Base-by-base conservation (phyloP, 2,888 invertebrate genomes). In the Aethes cnicana region DNA sequence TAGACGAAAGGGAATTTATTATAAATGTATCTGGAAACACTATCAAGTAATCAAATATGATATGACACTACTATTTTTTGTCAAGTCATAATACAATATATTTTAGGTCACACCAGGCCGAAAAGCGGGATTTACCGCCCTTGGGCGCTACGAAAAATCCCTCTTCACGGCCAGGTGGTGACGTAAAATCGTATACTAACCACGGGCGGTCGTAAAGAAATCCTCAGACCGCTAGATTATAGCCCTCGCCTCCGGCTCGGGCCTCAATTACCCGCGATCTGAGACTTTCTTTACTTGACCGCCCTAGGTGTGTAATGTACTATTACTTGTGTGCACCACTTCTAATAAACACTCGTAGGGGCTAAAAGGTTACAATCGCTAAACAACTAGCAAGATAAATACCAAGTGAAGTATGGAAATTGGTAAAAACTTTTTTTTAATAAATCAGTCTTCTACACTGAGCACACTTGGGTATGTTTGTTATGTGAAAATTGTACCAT, bases 391-490 rank as follows among this genome's bases (percentile, higher is more conserved):
- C 37, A 50, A 53, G 44, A 49, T 59, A 62, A 58, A 69, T 67
- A 66, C 59, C 47, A 47, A 61, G 66, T 76, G 82, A 76, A 79
- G 76, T 75, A 61, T 68, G 64, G 55, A 26, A 46, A 25, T 54
- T 54, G 58, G 62, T 57, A 59, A 61, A 56, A 52, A 64, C 62
- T 70, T 71, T 74, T 70, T 71, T 74, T 74, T 66, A 69, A 77
- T 78, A 80, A 84, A 84, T 87, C 88, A 88, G 88, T 88, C 88
- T 88, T 87, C 73, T 72, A 80, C 72, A 69, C 81, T 83, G 84
- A 86, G 85, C 86, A 78, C 83, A 68, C 74, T 61, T 39, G n/a
- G n/a, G n/a, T n/a, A n/a, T 53, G 20, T 43, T 14, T 30, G 21
- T 18, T 14, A 17, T 44, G 52, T 26, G 52, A 44, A 23, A 17